These are phyloP conservation scores for Gallinago stenura DNA, from an alignment of 2,797 vertebrate genomes.

Conservation along the genomic window DNA sequence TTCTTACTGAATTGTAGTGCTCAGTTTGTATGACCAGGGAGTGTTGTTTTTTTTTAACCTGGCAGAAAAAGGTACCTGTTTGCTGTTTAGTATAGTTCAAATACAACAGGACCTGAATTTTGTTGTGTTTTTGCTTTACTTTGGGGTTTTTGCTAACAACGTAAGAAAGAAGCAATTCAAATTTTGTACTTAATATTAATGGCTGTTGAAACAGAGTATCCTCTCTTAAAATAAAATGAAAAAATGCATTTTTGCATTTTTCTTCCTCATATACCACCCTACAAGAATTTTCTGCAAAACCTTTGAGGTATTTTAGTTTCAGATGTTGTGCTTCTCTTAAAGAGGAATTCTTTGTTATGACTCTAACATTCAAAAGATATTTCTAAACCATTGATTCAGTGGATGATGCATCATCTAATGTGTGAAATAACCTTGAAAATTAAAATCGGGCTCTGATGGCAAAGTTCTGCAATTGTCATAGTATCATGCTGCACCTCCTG, in stretches of 20 bases:
- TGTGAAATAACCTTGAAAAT: slow-evolving; percentile 18
- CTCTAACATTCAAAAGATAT: background rate
- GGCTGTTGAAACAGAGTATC: background rate
- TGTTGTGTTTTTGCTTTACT: background rate
- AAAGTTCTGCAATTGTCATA: background rate
- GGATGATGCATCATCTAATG: background rate
- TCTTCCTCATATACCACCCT: slow-evolving; percentile 13
- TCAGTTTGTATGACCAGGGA: background rate
- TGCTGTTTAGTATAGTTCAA: background rate
- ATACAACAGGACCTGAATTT: background rate
- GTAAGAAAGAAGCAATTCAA: background rate
- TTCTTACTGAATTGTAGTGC: background rate
- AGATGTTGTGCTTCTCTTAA: background rate
- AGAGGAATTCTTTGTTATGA: background rate
- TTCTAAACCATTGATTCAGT: background rate
- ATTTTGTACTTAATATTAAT: background rate
- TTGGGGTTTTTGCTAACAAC: background rate
- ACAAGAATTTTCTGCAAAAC: background rate
- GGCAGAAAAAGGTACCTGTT: background rate
- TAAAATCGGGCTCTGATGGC: background rate
- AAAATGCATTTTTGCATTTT: background rate
- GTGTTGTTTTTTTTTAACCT: background rate
- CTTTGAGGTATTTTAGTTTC: background rate
- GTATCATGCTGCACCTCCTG: background rate
- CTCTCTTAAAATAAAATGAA: background rate